These are phyloP conservation scores for Patiria miniata DNA, from an alignment of 35 echinoderm and acorn worm genomes.

Conservation along the genomic window DNA sequence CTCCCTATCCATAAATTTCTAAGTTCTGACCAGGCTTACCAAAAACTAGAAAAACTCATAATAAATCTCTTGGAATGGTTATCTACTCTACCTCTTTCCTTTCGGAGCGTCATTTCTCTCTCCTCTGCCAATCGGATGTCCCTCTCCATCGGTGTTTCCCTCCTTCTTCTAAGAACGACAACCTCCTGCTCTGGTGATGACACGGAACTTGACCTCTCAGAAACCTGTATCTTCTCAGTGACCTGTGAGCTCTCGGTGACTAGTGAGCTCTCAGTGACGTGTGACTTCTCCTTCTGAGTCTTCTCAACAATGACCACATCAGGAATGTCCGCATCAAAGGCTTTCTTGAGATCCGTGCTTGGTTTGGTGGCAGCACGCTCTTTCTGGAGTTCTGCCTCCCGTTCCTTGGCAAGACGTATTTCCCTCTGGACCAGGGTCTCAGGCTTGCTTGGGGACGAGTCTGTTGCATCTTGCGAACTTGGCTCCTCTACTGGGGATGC, in stretches of 20 bases:
- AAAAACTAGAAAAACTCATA: no score
- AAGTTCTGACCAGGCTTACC: no score
- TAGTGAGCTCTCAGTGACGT: neutral
- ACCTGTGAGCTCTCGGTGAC: neutral
- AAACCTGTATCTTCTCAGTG: neutral
- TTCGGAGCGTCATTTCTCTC: neutral
- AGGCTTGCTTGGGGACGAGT: neutral
- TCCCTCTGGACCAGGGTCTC: slow-evolving; percentile 49
- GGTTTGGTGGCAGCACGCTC: neutral
- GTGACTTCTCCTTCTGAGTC: neutral
- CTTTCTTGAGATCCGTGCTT: neutral
- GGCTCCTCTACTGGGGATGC: slow-evolving; percentile 3
- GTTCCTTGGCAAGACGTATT: slow-evolving; percentile 40
- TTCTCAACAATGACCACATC: neutral
- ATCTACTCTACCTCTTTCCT: neutral
- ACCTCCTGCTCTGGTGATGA: neutral
- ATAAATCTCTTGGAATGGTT: no score
- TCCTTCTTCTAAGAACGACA: neutral
- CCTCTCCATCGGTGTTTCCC: slow-evolving; percentile 6
- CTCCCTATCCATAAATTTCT: no score
- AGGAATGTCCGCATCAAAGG: neutral
- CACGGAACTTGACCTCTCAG: neutral
- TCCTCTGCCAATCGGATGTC: slow-evolving; percentile 10
- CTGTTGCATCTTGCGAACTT: neutral
- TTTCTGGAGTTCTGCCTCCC: slow-evolving; percentile 23